Conservation (phyloP, 2,888 invertebrate genomes). For the Xanthorhoe designata region DNA sequence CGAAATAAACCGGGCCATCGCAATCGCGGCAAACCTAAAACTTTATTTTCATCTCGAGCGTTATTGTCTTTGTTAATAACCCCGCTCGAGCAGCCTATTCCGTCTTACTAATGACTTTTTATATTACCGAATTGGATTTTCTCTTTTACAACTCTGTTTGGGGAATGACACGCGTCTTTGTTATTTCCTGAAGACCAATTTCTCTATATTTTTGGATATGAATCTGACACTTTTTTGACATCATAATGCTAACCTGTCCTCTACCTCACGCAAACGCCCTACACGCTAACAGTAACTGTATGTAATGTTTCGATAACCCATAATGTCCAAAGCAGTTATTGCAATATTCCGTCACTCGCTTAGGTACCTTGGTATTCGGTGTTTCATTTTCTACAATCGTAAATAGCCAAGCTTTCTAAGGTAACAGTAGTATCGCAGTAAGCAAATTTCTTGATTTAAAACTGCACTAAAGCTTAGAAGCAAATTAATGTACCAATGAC, state of each 20-base stretch:
- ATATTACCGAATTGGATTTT: conserved; percentile 38
- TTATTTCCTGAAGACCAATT: background rate
- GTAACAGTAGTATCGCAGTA: background rate
- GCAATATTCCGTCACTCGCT: too few species aligned
- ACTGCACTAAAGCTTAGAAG: conserved; percentile 8
- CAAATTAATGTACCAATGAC: conserved; percentile 36
- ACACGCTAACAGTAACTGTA: too few species aligned
- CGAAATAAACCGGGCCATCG: conserved; percentile 64
- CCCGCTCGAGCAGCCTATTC: conserved; percentile 52
- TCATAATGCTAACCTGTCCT: too few species aligned
- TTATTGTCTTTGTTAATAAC: conserved; percentile 69
- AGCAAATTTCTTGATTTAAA: background rate
- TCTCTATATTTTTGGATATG: background rate
- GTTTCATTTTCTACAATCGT: too few species aligned
- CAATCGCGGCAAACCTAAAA: conserved; percentile 60
- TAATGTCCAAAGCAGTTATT: too few species aligned
- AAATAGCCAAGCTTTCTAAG: too few species aligned
- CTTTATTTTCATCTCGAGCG: conserved; percentile 65
- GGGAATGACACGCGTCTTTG: conserved; percentile 19
- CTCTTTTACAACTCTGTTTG: conserved; percentile 26
- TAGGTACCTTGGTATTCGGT: too few species aligned
- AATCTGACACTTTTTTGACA: too few species aligned
- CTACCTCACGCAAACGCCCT: too few species aligned
- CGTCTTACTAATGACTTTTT: conserved; percentile 45
- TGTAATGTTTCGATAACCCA: too few species aligned